Evolutionary conservation across 2,797 vertebrate species (phyloP).

Genomic region (Ctenochaetus hawaiiensis): DNA sequence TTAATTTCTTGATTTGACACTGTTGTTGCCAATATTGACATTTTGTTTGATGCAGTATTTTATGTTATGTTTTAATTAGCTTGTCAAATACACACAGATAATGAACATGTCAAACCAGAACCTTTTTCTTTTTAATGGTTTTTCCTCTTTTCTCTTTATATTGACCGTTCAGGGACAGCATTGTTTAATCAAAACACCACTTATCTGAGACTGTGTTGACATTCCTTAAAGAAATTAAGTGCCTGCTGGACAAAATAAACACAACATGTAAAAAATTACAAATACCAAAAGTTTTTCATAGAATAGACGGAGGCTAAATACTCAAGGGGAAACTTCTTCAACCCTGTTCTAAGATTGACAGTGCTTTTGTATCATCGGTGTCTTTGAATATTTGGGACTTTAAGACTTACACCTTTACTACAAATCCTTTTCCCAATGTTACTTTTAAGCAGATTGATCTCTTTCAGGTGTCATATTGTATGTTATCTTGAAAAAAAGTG

Average conservation of each 20-base stretch:
- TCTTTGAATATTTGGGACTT: slow-evolving; percentile 13
- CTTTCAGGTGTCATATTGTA: not conserved
- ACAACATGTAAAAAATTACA: not conserved
- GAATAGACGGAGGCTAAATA: slow-evolving; percentile 5
- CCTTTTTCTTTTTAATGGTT: not conserved
- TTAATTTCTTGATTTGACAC: slow-evolving; percentile 12
- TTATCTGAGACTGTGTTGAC: slow-evolving; percentile 9
- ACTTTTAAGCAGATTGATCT: not conserved
- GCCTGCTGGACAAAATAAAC: slow-evolving; percentile 46
- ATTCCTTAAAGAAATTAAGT: slow-evolving; percentile 59
- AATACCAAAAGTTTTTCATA: not conserved
- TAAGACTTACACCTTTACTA: not conserved
- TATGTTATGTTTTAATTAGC: not conserved
- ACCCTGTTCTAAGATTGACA: not conserved
- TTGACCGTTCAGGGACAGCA: slow-evolving; percentile 43
- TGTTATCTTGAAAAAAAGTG: not conserved
- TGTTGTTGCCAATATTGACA: slow-evolving; percentile 5
- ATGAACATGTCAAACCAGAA: not conserved
- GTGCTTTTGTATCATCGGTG: not conserved
- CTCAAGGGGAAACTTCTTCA: not conserved
- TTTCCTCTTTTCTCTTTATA: not conserved
- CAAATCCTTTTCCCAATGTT: not conserved
- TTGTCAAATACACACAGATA: not conserved
- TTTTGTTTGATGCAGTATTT: slow-evolving; percentile 5
- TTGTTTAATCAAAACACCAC: slow-evolving; percentile 18